A percentile compares a stretch with the other conserved stretches of the same genome.
Evolutionary conservation across 2,113 vertebrate species (phyloP).

Genomic region (Octodon degus): DNA sequence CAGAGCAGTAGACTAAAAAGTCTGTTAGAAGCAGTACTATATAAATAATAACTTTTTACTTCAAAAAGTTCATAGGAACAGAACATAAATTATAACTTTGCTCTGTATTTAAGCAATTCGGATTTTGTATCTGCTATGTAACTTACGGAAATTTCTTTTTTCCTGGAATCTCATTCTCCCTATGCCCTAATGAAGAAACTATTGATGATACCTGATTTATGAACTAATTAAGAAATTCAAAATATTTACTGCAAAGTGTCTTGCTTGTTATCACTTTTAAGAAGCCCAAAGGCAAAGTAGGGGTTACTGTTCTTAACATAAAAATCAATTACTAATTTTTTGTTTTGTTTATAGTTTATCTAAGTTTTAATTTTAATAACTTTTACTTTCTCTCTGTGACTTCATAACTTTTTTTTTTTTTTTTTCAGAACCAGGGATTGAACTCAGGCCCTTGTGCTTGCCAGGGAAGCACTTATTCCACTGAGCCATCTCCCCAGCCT

Average conservation of each 20-base stretch:
- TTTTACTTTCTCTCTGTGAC: background rate
- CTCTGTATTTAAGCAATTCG: background rate
- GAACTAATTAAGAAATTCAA: background rate
- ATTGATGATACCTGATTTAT: background rate
- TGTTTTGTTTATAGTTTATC: background rate
- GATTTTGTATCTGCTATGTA: background rate
- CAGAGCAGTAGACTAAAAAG: background rate
- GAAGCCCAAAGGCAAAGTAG: constrained; percentile 1
- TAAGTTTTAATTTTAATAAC: background rate
- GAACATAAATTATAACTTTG: background rate
- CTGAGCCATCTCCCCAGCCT: too few relatives aligned
- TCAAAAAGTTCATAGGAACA: background rate
- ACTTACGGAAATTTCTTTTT: background rate
- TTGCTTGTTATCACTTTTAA: background rate
- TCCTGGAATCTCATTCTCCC: background rate
- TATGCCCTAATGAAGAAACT: background rate
- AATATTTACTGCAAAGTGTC: background rate
- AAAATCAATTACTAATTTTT: background rate
- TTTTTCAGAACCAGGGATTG: too few relatives aligned
- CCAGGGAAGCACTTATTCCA: too few relatives aligned
- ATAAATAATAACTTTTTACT: background rate
- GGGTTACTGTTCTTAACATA: background rate
- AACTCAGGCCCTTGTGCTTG: too few relatives aligned
- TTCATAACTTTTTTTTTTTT: too few relatives aligned
- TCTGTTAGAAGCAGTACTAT: background rate